A percentile compares a stretch with the other conserved stretches of the same genome.
These are phyloP conservation scores for Pterocles burchelli DNA, from an alignment of 2,113 vertebrate genomes.

Conservation along the genomic window DNA sequence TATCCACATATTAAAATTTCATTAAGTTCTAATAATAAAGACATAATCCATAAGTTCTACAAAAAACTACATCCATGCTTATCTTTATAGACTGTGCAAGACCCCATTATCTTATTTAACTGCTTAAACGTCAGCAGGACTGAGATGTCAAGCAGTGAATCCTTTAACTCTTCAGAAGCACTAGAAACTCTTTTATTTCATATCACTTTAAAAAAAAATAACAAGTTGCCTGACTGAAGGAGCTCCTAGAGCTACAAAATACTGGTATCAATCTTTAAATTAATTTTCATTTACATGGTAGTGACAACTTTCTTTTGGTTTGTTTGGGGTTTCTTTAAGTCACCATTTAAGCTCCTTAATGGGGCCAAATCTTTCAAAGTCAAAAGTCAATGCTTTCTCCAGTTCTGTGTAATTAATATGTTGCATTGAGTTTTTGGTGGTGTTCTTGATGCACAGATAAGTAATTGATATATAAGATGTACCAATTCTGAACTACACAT, in stretches of 20 bases:
- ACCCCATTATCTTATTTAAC: neutral
- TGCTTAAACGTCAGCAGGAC: neutral
- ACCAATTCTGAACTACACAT: neutral
- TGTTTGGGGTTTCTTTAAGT: neutral
- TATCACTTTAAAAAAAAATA: neutral
- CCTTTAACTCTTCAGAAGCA: neutral
- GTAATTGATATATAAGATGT: neutral
- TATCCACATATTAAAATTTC: conserved; percentile 22
- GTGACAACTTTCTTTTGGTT: neutral
- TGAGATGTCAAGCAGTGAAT: neutral
- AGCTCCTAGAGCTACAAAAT: neutral
- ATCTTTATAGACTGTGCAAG: neutral
- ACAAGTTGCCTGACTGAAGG: neutral
- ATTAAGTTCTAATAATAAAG: conserved; percentile 18
- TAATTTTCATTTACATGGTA: neutral
- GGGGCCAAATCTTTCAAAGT: neutral
- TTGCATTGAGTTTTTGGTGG: neutral
- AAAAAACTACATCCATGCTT: neutral
- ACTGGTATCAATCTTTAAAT: accelerated
- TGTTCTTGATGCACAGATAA: neutral
- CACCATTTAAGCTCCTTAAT: neutral
- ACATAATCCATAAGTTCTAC: neutral
- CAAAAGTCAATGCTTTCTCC: neutral
- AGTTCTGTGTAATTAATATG: neutral
- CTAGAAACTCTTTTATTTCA: neutral